These are phyloP conservation scores for Coremacera marginata DNA, from an alignment of 2,888 invertebrate genomes.

Conservation along the genomic window DNA sequence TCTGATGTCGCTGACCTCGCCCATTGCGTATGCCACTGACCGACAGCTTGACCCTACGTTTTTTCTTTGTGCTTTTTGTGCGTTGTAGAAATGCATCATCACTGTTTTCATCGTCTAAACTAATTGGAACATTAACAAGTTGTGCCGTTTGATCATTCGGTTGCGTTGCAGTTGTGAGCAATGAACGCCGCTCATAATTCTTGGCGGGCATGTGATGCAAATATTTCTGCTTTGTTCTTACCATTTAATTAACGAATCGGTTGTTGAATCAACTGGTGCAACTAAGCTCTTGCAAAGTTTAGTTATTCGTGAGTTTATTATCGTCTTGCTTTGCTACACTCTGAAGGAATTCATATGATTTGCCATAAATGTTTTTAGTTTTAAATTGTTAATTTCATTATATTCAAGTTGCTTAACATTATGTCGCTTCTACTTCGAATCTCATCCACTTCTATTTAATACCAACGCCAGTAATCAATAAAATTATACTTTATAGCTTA, in stretches of 20 bases:
- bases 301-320: too few relatives aligned
- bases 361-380: too few relatives aligned
- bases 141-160: not conserved
- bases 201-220: not conserved
- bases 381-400: too few relatives aligned
- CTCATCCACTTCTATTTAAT: too few relatives aligned
- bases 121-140: not conserved
- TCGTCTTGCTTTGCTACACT: too few relatives aligned
- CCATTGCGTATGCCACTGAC: not conserved
- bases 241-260: not conserved
- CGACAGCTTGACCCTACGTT: conserved; percentile 15
- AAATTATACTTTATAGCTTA: too few relatives aligned
- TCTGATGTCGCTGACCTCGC: conserved; percentile 39
- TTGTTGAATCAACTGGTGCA: too few relatives aligned
- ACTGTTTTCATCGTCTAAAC: conserved; percentile 31
- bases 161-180: not conserved
- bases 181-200: not conserved
- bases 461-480: too few relatives aligned
- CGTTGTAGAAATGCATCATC: conserved; percentile 36
- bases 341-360: too few relatives aligned
- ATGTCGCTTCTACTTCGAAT: too few relatives aligned
- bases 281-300: too few relatives aligned
- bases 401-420: too few relatives aligned
- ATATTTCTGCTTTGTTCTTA: not conserved
- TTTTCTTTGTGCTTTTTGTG: conserved; percentile 33